Evolutionary conservation across 1,140 invertebrate species (phyloP), one percentile per base, ranked within the genome.

Genomic region (Drosophila elegans): DNA sequence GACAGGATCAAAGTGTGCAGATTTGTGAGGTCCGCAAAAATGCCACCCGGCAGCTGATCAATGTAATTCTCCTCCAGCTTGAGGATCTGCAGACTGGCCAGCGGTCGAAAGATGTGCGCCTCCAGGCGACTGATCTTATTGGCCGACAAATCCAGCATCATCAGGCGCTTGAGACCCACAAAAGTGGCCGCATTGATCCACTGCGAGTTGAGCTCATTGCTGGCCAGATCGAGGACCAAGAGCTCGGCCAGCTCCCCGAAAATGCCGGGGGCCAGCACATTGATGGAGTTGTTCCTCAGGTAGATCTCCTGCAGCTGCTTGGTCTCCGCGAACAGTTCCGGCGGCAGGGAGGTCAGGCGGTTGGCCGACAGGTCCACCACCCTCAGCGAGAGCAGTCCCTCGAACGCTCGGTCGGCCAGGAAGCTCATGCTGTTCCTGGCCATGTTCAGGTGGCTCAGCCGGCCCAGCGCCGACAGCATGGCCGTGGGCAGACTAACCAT

Each of bases 111-210:
- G 39, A 97, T 95, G 12, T 95, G 95, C 7, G 96, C 93, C 91
- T 97, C 96, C 55, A 98, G 93, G 91, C 96, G 95, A 7, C 94
- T 94, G 45, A 98, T 95, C 78, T 95, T 94, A 90, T 98, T 98
- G 77, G 94, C 94, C 3, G 97, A 97, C 10, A 98, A 93, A 92
- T 98, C 96, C 41, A 98, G 93, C 62, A 97, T 95, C 5, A 97
- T 95, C 4, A 98, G 93, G 46, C 96, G 94, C 64, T 96, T 95
- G 4, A 98, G 93, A 49, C 97, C 96, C 32, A 95, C 94, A 93
- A 98, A 98, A 4, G 97, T 98, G 4, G 96, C 97, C 1, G 95
- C 95, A 89, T 97, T 97, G 39, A 97, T 96, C 97, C 96, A 98
- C 86, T 97, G 96, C 45, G 95, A 95, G 36, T 96, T 96, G 32